Conservation (phyloP, 2,888 invertebrate species). For the Panorpa germanica region DNA sequence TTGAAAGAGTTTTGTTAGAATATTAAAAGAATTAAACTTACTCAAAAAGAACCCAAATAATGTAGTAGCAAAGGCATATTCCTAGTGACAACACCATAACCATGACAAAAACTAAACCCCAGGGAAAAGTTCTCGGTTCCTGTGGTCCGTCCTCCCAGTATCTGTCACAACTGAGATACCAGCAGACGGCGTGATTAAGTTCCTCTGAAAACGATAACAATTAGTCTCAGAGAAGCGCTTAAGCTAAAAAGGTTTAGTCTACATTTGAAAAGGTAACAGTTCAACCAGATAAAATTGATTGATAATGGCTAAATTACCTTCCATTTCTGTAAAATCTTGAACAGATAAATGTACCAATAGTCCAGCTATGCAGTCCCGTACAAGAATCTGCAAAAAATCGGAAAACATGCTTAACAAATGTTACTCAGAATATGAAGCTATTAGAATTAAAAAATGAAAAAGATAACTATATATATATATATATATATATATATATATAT, state of each 20-base stretch:
- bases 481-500: not conserved
- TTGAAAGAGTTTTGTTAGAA: conserved; percentile 2
- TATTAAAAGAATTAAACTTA: conserved; percentile 29
- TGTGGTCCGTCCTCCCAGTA: conserved; percentile 77
- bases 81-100: conserved; percentile 66
- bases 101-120: conserved; percentile 58
- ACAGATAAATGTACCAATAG: conserved; percentile 60
- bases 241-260: conserved; percentile 4
- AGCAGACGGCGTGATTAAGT: conserved; percentile 75
- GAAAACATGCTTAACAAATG: too few species aligned
- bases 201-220: conserved; percentile 37
- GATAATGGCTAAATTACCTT: conserved; percentile 33
- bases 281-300: conserved; percentile 7
- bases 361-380: conserved; percentile 68
- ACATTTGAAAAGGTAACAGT: conserved; percentile 4
- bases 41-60: conserved; percentile 86
- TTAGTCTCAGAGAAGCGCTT: conserved; percentile 11
- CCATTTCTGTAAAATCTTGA: conserved; percentile 70
- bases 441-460: conserved; percentile 16
- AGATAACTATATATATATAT: too few species aligned
- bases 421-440: conserved; percentile 16
- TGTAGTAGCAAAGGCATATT: conserved; percentile 78
- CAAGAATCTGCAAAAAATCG: too few species aligned
- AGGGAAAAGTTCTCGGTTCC: conserved; percentile 58
- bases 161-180: conserved; percentile 80